These are phyloP conservation scores for Neomonachus schauinslandi DNA, from an alignment of 2,113 vertebrate genomes.

Conservation along the genomic window DNA sequence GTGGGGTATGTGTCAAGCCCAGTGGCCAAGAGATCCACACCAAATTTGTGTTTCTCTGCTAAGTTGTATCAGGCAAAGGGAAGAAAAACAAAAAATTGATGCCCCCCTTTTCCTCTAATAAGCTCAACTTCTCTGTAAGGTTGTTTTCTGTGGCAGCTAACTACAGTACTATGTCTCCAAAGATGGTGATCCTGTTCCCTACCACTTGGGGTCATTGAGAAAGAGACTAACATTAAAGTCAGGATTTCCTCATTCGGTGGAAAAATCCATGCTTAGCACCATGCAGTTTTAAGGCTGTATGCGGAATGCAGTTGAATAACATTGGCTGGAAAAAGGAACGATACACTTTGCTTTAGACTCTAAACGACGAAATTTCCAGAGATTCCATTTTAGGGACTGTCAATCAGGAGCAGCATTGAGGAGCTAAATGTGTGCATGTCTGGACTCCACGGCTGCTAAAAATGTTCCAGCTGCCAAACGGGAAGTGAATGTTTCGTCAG, in stretches of 20 bases:
- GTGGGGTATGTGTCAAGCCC: not conserved
- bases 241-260: not conserved
- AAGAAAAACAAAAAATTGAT: not conserved
- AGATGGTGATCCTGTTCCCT: not conserved
- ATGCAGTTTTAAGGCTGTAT: not conserved
- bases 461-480: constrained; percentile 64
- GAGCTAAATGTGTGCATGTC: constrained; percentile 62
- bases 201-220: not conserved
- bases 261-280: constrained; percentile 17
- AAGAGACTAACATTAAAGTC: not conserved
- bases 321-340: not conserved
- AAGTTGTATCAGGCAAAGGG: not conserved
- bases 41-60: not conserved
- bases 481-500: constrained; percentile 40
- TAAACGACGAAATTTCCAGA: constrained; percentile 37
- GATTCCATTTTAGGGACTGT: constrained; percentile 56
- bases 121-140: not conserved
- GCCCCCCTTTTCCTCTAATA: not conserved
- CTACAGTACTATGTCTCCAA: not conserved
- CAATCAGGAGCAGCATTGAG: not conserved
- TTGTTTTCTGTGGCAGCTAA: not conserved
- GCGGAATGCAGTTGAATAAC: not conserved
- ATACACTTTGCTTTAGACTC: constrained; percentile 4
- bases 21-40: not conserved
- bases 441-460: constrained; percentile 61